Evolutionary conservation across 2,888 invertebrate species (phyloP), one percentile per base, ranked within the genome.

Genomic region (Carterocephalus palaemon): DNA sequence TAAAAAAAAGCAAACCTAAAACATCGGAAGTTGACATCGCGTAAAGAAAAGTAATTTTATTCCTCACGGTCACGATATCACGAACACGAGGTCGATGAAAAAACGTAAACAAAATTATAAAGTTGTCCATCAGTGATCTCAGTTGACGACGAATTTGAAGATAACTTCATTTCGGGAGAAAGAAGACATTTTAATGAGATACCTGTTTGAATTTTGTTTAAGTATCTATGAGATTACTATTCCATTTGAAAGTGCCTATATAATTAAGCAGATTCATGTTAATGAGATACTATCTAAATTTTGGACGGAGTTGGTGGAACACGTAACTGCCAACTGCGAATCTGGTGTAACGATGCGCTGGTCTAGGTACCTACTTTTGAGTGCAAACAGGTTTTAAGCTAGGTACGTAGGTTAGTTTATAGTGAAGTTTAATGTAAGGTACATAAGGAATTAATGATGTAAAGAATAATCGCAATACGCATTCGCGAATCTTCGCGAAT

Each of bases 21-120:
- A 36, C 24, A 17, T 37, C 49, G 48, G 46, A 53, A 56, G 52
- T 54, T 56, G 54, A 49, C 53, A 54, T 33, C 48, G n/a, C n/a
- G 24, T 45, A 39, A 45, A 45, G 12, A 36, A 28, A 20, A 43
- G 36, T 43, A 41, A 31, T 32, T 26, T 32, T n/a, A 31, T 54
- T 57, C 49, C 49, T 56, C 57, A 50, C 47, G 46, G 50, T 49
- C 28, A 38, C 26, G 48, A 23, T n/a, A n/a, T 33, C 23, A 29
- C 24, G 47, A 42, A 31, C 38, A 10, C 17, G 49, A 46, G 53
- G 41, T 38, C 24, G 40, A 51, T 38, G 43, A 48, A 47, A 50
- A 52, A 34, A 40, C 8, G 39, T 46, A 42, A 49, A 43, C 48
- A 28, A 34, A 49, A 31, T 32, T 20, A 45, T 22, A 16, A 28